Percentiles rank a stretch among this genome's conserved stretches.
These are phyloP conservation scores for Ptychoptera contaminata DNA, from an alignment of 2,888 invertebrate species.

Conservation along the genomic window DNA sequence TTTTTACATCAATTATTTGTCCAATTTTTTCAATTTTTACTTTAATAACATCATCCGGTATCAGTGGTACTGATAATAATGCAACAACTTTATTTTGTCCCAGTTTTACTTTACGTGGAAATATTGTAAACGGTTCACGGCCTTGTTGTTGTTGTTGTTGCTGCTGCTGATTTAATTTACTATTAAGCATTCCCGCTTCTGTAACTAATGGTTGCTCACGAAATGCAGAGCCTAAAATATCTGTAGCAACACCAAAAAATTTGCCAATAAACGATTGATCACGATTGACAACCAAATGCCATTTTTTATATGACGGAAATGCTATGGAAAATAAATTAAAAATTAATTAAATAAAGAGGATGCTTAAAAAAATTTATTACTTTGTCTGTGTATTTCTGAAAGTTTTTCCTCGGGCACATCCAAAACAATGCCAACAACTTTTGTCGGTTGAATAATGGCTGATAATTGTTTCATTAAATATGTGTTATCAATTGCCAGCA, in stretches of 20 bases:
- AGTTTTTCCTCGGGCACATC: conserved; percentile 62
- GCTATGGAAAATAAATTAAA: conserved; percentile 23
- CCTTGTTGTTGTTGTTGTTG: not conserved
- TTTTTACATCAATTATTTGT: conserved; percentile 55
- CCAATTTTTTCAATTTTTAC: conserved; percentile 70
- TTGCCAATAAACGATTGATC: conserved; percentile 73
- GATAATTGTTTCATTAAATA: conserved; percentile 26
- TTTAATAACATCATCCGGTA: conserved; percentile 58
- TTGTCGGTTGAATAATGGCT: conserved; percentile 38
- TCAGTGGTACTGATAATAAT: conserved; percentile 60
- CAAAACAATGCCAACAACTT: conserved; percentile 63
- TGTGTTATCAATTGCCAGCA: conserved; percentile 37
- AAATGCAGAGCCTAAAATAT: conserved; percentile 47
- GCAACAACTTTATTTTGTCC: conserved; percentile 73
- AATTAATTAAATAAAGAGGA: not conserved
- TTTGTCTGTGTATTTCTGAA: conserved; percentile 49
- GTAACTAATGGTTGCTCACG: conserved; percentile 41
- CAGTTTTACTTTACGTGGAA: conserved; percentile 28
- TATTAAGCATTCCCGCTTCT: conserved; percentile 34
- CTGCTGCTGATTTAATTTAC: too few relatives aligned
- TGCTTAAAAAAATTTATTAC: conserved; percentile 26
- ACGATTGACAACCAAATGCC: conserved; percentile 70
- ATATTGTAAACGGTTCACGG: conserved; percentile 29
- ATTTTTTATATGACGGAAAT: conserved; percentile 56
- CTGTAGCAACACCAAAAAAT: conserved; percentile 66